A percentile compares a stretch with the other conserved stretches of the same genome.
These are phyloP conservation scores for Aelia acuminata DNA, from an alignment of 2,888 invertebrate species.

Conservation along the genomic window DNA sequence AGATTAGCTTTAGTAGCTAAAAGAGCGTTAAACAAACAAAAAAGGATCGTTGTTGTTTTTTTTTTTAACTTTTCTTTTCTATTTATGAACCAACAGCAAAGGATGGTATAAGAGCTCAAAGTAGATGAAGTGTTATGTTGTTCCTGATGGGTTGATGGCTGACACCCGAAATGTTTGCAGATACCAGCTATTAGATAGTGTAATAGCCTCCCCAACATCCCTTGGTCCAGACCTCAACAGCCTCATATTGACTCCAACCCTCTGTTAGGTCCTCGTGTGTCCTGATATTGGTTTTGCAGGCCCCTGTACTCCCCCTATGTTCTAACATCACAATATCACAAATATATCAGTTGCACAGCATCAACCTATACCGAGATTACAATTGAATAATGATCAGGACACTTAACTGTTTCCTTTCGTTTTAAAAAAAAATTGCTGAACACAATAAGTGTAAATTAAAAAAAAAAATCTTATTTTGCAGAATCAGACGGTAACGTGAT, in stretches of 20 bases:
- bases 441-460: no score
- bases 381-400: no score
- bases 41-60: no score
- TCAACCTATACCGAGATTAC: no score
- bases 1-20: no score
- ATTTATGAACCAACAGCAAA: background rate
- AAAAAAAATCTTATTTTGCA: no score
- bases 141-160: background rate
- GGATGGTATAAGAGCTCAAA: background rate
- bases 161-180: background rate
- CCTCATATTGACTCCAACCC: background rate
- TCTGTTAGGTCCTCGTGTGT: background rate
- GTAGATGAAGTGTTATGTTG: background rate
- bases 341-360: background rate
- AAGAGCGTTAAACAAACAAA: no score
- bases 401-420: no score
- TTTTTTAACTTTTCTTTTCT: no score
- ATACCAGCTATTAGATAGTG: constrained; percentile 1
- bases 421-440: no score
- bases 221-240: constrained; percentile 9
- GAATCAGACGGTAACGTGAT: no score
- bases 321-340: background rate
- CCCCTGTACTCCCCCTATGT: background rate
- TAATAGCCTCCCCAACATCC: background rate
- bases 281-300: background rate